Evolutionary conservation across 2,888 invertebrate genomes (phyloP).

Genomic region (Pogonocherus hispidulus): DNA sequence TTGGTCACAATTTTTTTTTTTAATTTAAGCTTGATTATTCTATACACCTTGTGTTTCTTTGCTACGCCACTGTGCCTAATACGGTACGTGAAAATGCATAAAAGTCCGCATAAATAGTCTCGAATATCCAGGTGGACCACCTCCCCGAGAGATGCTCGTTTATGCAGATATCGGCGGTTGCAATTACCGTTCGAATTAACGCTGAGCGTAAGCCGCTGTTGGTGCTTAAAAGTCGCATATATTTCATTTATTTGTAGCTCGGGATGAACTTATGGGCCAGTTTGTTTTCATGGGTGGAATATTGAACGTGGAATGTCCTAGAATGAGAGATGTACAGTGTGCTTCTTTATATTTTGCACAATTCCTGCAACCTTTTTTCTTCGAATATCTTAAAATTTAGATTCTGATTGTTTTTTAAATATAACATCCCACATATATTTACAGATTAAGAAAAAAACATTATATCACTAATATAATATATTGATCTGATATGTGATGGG

Average conservation of each 20-base stretch:
- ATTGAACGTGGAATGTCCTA: not conserved
- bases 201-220: slow-evolving; percentile 34
- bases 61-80: slow-evolving; percentile 55
- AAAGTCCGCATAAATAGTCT: slow-evolving; percentile 68
- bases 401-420: too few species aligned
- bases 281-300: slow-evolving; percentile 21
- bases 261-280: slow-evolving; percentile 30
- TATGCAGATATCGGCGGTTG: slow-evolving; percentile 59
- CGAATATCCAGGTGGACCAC: slow-evolving; percentile 65
- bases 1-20: too few species aligned
- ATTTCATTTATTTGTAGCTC: slow-evolving; percentile 29
- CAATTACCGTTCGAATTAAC: slow-evolving; percentile 62
- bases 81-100: slow-evolving; percentile 65
- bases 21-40: too few species aligned
- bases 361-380: too few species aligned
- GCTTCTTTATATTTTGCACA: too few species aligned
- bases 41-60: too few species aligned
- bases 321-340: too few species aligned
- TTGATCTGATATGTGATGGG: too few species aligned
- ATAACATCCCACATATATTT: too few species aligned
- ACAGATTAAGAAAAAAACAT: too few species aligned
- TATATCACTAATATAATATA: too few species aligned
- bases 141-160: slow-evolving; percentile 46
- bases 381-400: too few species aligned
- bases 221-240: slow-evolving; percentile 30